phyloP scores from a whole-genome alignment of 2,888 invertebrate genomes.

The Sisyra nigra region DNA sequence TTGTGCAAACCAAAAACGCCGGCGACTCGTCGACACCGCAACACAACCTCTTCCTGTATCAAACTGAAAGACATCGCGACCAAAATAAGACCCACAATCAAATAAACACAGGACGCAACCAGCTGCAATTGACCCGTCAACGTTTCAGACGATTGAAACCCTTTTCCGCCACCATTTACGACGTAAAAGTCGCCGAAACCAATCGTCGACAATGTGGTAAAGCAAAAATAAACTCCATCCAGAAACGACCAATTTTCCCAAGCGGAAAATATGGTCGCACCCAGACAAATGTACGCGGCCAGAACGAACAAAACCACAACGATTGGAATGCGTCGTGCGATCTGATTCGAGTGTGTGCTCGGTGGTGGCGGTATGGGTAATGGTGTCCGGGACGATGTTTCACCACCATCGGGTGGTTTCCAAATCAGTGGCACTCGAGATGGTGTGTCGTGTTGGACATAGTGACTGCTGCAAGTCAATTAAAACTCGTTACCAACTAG shows the following conservation, averaged over 20 bases:
- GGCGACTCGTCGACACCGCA: conserved; percentile 55
- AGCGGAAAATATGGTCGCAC: conserved; percentile 61
- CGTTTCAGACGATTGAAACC: conserved; percentile 11
- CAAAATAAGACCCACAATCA: conserved; percentile 61
- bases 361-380: conserved; percentile 8
- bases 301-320: conserved; percentile 48
- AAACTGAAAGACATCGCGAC: conserved; percentile 76
- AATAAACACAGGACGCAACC: conserved; percentile 63
- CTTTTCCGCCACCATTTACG: conserved; percentile 18
- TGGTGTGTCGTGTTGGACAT: conserved; percentile 52
- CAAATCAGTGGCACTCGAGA: conserved; percentile 60
- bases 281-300: conserved; percentile 54
- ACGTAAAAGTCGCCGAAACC: conserved; percentile 49
- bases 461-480: conserved; percentile 16
- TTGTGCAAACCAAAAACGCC: conserved; percentile 48
- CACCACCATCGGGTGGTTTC: conserved; percentile 28
- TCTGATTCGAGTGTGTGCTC: too few relatives aligned
- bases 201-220: conserved; percentile 69
- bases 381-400: conserved; percentile 19
- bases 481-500: neutral
- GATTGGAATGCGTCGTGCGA: conserved; percentile 37
- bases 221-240: conserved; percentile 73
- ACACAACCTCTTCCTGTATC: conserved; percentile 63
- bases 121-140: conserved; percentile 49
- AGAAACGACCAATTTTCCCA: conserved; percentile 69